phyloP scores from a whole-genome alignment of 2,797 vertebrate genomes.

The Hoplostethus atlanticus region DNA sequence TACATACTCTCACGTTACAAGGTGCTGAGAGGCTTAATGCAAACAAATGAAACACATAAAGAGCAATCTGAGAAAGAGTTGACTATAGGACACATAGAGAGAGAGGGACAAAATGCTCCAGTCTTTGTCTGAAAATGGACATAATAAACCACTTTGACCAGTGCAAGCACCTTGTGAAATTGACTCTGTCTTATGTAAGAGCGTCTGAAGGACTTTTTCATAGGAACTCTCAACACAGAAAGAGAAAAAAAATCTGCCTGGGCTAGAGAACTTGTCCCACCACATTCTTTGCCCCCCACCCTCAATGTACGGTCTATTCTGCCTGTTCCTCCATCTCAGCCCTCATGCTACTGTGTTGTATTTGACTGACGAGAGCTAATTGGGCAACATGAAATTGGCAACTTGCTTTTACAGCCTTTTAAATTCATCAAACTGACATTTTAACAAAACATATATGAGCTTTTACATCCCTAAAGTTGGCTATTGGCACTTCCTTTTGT shows the following conservation, averaged over 20 bases:
- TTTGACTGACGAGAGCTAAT: not conserved
- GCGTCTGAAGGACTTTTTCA: not conserved
- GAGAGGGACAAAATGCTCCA: not conserved
- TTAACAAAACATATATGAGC: not conserved
- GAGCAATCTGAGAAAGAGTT: conserved; percentile 20
- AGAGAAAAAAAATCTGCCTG: not conserved
- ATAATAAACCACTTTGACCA: not conserved
- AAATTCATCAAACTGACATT: too few relatives aligned
- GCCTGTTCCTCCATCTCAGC: not conserved
- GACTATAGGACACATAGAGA: not conserved
- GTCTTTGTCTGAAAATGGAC: not conserved
- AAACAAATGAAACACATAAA: conserved; percentile 11
- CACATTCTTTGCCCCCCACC: conserved; percentile 22
- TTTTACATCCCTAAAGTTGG: not conserved
- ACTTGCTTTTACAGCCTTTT: not conserved
- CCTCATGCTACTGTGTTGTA: not conserved
- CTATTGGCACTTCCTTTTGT: not conserved
- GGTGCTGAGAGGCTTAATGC: conserved; percentile 2
- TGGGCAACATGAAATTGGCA: not conserved
- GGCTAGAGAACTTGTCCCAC: conserved; percentile 24
- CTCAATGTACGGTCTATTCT: not conserved
- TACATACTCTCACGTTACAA: conserved; percentile 29
- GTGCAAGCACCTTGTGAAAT: not conserved
- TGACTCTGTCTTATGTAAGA: conserved; percentile 1
- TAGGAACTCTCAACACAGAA: not conserved